Evolutionary conservation across 2,888 invertebrate genomes (phyloP).

Genomic region (Ochropleura plecta): DNA sequence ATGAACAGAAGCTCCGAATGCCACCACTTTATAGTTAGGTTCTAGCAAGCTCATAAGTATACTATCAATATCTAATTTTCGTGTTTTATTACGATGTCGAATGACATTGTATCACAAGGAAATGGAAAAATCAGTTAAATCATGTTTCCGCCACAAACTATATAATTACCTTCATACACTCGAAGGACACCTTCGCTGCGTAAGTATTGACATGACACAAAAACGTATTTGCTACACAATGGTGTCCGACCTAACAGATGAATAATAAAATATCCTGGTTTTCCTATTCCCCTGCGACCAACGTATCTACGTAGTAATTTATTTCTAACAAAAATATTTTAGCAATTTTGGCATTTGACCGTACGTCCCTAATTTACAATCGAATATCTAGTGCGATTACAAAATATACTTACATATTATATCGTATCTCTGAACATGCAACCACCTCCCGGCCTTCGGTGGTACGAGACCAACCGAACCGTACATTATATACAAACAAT

Average conservation of each 20-base stretch:
- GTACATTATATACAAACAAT: slow-evolving; percentile 82
- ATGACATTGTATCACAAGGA: slow-evolving; percentile 61
- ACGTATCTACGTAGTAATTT: slow-evolving; percentile 58
- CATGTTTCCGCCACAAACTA: slow-evolving; percentile 1
- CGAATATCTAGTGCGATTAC: slow-evolving; percentile 81
- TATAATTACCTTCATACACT: slow-evolving; percentile 5
- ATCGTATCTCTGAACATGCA: slow-evolving; percentile 87
- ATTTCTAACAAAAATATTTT: slow-evolving; percentile 83
- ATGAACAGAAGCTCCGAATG: slow-evolving; percentile 65
- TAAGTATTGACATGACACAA: slow-evolving; percentile 36
- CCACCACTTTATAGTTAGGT: slow-evolving; percentile 69
- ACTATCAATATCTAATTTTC: slow-evolving; percentile 73
- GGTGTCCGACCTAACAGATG: slow-evolving; percentile 22
- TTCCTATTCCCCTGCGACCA: slow-evolving; percentile 53
- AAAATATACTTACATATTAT: slow-evolving; percentile 84
- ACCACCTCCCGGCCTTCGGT: slow-evolving; percentile 68
- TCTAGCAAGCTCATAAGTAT: slow-evolving; percentile 81
- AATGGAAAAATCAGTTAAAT: slow-evolving; percentile 28
- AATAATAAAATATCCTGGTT: slow-evolving; percentile 20
- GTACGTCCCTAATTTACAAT: slow-evolving; percentile 75
- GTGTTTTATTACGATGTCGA: slow-evolving; percentile 68
- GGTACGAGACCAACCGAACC: slow-evolving; percentile 69
- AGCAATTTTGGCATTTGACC: slow-evolving; percentile 82
- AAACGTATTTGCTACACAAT: slow-evolving; percentile 30
- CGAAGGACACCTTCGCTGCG: not conserved